phyloP scores from a whole-genome alignment of 2,888 invertebrate species.

The Leptothorax acervorum region DNA sequence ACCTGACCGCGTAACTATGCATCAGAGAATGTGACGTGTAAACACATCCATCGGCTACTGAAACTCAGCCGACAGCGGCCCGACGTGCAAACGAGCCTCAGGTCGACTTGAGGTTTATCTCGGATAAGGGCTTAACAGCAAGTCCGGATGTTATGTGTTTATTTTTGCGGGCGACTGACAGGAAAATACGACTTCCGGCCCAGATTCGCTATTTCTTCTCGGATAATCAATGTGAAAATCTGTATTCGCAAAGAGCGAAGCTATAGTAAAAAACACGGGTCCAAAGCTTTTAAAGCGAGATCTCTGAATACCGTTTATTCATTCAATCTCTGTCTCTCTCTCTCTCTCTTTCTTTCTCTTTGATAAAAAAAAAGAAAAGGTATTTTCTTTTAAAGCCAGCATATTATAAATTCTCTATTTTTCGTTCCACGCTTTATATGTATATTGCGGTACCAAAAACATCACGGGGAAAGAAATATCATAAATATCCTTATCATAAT shows the following conservation, averaged over 20 bases:
- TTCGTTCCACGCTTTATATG: too few species aligned
- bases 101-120: constrained; percentile 55
- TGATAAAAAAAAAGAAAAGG: background rate
- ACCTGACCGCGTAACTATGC: constrained; percentile 54
- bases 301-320: background rate
- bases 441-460: background rate
- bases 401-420: background rate
- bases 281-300: background rate
- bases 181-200: constrained; percentile 48
- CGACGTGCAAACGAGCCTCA: constrained; percentile 54
- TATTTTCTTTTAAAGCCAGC: background rate
- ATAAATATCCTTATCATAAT: background rate
- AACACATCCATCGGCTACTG: constrained; percentile 55
- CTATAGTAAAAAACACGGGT: background rate
- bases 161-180: constrained; percentile 42
- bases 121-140: constrained; percentile 46
- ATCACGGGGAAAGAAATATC: background rate
- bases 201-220: constrained; percentile 27
- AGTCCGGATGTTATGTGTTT: constrained; percentile 50
- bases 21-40: constrained; percentile 56
- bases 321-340: background rate
- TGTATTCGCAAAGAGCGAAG: background rate
- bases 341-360: background rate
- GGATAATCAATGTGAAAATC: constrained; percentile 8
- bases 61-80: constrained; percentile 52